Evolutionary conservation across 2,888 invertebrate genomes (phyloP), one percentile per base, ranked within the genome.

Genomic region (Temnothorax rugatulus): DNA sequence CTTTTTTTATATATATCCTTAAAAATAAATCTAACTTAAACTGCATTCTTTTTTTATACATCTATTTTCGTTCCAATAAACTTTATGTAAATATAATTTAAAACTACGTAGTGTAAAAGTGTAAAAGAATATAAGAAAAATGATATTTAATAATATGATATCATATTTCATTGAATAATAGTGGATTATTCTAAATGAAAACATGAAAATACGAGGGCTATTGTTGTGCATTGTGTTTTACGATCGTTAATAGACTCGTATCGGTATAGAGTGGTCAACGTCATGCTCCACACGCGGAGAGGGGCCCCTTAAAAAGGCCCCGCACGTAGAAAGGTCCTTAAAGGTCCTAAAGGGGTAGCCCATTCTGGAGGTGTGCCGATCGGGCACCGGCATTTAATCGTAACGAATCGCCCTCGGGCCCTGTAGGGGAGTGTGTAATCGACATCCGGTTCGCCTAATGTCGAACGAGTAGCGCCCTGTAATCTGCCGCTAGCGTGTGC

Each of bases 401-500:
- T 85, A 89, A 89, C 87, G 89, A 90, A 90, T 90, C 82, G 88
- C 41, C 82, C 79, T 68, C 57, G 77, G 82, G 82, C 77, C 82
- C 84, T 84, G 87, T 84, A 90, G 85, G 86, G 84, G 83, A 88
- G 89, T 90, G 87, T 90, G 90, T 91, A 92, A 93, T 93, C 90
- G 91, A 92, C 92, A 92, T 92, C 92, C 90, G 89, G 91, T 89
- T 90, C 86, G 88, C 86, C 91, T 89, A 91, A 92, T 90, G 89
- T 88, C 86, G 88, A 88, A 87, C 84, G 84, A 88, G 88, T 88
- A 88, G 90, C 88, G 91, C 90, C 92, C 91, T 92, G 91, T 92
- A 92, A 92, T 92, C 91, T 89, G 84, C 84, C 86, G 85, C 88
- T 86, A 66, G 86, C 87, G 88, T 85, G 88, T 84, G 88, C 85